These are phyloP conservation scores for Anthopleura xanthogrammica DNA, from an alignment of 92 coral and sea anemone species.

Conservation along the genomic window DNA sequence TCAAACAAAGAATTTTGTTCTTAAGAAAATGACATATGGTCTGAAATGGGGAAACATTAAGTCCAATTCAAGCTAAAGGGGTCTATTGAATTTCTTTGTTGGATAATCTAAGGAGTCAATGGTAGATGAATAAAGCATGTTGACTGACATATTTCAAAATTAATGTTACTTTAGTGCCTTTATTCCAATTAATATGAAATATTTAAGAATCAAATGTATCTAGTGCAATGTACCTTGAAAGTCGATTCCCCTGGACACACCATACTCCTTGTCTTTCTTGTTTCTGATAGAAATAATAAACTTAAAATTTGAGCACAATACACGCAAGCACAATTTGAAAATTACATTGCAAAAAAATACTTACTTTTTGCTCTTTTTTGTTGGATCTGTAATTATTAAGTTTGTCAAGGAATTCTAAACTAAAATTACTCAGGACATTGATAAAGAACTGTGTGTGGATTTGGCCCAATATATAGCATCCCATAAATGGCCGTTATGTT, in stretches of 20 bases:
- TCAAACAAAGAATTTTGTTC: too few species aligned
- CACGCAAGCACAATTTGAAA: neutral
- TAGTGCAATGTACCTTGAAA: neutral
- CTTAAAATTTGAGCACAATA: neutral
- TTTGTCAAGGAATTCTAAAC: constrained; percentile 9
- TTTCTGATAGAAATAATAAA: constrained; percentile 25
- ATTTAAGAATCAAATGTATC: neutral
- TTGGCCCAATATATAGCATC: too few species aligned
- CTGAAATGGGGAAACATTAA: too few species aligned
- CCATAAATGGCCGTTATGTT: too few species aligned
- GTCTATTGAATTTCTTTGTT: too few species aligned
- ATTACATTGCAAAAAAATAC: neutral
- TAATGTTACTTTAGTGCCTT: too few species aligned
- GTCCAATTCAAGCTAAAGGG: too few species aligned
- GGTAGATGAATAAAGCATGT: too few species aligned
- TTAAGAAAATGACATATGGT: too few species aligned
- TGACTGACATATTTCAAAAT: too few species aligned
- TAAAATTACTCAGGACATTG: neutral
- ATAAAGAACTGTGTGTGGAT: neutral
- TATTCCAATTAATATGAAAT: too few species aligned
- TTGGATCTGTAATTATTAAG: constrained; percentile 11
- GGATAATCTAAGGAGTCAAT: too few species aligned
- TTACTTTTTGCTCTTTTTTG: constrained; percentile 57
- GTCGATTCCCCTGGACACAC: constrained; percentile 51
- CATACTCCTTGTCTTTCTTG: constrained; percentile 90